A percentile compares a stretch with the other conserved stretches of the same genome.
phyloP scores from a whole-genome alignment of 2,797 vertebrate genomes.

The Antennarius maculatus region DNA sequence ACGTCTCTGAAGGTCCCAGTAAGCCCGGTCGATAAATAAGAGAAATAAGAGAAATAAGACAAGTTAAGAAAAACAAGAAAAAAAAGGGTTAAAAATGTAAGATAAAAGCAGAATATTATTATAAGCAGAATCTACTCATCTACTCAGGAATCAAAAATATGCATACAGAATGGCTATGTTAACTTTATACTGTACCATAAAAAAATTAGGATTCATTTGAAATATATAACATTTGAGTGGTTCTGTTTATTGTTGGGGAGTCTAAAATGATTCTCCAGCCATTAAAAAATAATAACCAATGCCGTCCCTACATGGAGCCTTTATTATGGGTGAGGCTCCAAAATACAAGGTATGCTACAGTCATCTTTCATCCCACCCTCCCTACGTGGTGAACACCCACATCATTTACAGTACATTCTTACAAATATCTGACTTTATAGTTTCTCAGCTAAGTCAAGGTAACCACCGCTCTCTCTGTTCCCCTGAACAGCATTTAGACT shows the following conservation, averaged over 20 bases:
- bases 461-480: conserved; percentile 39
- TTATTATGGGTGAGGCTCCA: neutral
- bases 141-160: too few species aligned
- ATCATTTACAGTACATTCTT: neutral
- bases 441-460: neutral
- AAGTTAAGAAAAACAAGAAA: too few species aligned
- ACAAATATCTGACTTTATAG: neutral
- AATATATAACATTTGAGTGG: too few species aligned
- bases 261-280: neutral
- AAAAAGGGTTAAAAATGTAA: too few species aligned
- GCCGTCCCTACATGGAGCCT: neutral
- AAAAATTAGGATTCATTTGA: too few species aligned
- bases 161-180: too few species aligned
- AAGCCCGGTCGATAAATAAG: too few species aligned
- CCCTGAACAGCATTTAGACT: conserved; percentile 90
- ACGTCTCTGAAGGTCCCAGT: too few species aligned
- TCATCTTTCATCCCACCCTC: neutral
- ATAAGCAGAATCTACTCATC: neutral
- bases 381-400: neutral
- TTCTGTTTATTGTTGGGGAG: too few species aligned
- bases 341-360: neutral
- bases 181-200: neutral
- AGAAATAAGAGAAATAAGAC: too few species aligned
- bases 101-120: too few species aligned
- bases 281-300: neutral